Evolutionary conservation across 1,140 invertebrate species (phyloP), one percentile per base, ranked within the genome.

Genomic region (Diuraphis noxia): DNA sequence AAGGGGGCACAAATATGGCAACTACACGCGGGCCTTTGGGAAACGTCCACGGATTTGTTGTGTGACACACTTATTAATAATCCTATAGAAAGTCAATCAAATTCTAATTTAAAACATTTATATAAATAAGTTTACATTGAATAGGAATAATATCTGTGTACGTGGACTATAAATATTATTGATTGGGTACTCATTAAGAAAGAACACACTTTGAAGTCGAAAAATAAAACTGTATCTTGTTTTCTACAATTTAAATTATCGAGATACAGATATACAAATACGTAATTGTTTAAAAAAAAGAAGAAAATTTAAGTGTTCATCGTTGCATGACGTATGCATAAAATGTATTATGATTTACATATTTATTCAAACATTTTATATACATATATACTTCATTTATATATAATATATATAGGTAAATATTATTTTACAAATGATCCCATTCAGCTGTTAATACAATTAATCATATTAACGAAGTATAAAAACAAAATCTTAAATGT

Each of bases 51-150:
- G 79, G 8, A 41, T 82, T 25, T 38, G 82, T 21, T 85, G 13
- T 85, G 13, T 85, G 43, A 86, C 84, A 49, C 19, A 49, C 19
- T 86, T 86, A 46, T 86, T 86, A 23, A 86, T 19, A 86, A 49
- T 36, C 43, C 21, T 36, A 86, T 86, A 49, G 84, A 86, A 49
- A 86, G 84, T 36, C 43, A 86, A 86, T 86, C 43, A 49, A 46
- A 41, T 84, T 13, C 1, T 43, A 84, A 84, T 43, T 84, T 34
- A 84, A 84, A 34, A 43, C 46, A 43, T 10, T n/a, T 23, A 36
- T 40, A 79, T 1, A 25, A 77, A 38, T 81, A 38, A 0, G 34
- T 36, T 5, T 40, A 82, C 30, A 23, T 36, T 86, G 30, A 36
- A 86, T 25, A 21, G 0, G 2, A 25, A 43, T 36, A 9, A 81